Base-by-base conservation (phyloP, 1,140 invertebrate species). In the Ctenoplectra terminalis region DNA sequence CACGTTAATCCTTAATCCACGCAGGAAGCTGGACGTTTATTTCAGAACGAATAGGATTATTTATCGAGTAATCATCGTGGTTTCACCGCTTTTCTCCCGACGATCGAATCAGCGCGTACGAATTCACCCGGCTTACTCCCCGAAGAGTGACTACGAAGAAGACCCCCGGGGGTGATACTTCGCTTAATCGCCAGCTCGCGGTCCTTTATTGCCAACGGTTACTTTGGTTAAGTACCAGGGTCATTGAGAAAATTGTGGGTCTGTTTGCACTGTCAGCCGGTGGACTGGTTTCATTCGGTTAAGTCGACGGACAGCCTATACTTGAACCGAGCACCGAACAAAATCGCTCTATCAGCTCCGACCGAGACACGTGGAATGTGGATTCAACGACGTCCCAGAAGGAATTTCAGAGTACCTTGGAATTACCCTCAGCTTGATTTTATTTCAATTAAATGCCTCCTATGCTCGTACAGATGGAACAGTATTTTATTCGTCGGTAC, bases 221-320 rank as follows among this genome's bases (percentile, higher is more conserved):
- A 91, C 90, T 90, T 90, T 89, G 88, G 73, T 90, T 91, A 91
- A 92, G 91, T 87, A 91, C 90, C 81, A 84, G 91, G 91, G 88
- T 92, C 92, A 93, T 93, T 92, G 90, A 92, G 92, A 93, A 92
- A 92, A 93, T 93, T 93, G 92, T 88, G 88, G 91, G 92, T 90
- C 90, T 93, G 91, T 92, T 92, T 92, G 91, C 87, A 92, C 91
- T 93, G 92, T 92, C 91, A 93, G 92, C 88, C 88, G 64, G 86
- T 87, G 88, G 89, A 92, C 90, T 92, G 90, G 88, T 93, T 93
- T 92, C 89, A 91, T 92, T 93, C 90, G 89, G 89, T 91, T 89
- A 88, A 88, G 76, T 82, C 86, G 83, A 87, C 90, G 74, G 91
- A 92, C 92, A 93, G 90, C 89, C 91, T 93, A 91, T 93, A 93